phyloP scores from a whole-genome alignment of 2,113 vertebrate species.

The Cyphomyrus discorhynchus region DNA sequence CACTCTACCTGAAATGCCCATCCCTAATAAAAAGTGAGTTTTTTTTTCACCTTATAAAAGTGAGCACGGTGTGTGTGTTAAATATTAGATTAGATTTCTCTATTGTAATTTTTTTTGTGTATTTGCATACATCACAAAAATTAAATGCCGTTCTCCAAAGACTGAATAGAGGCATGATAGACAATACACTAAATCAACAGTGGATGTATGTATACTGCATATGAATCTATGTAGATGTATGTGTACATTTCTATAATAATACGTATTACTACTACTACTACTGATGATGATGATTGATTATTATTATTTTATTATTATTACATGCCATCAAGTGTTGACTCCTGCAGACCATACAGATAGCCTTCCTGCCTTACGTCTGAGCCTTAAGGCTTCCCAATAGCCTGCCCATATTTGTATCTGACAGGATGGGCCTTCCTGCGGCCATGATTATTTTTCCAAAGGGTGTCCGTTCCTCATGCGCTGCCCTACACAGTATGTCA shows the following conservation, averaged over 20 bases:
- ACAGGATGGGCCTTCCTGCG: neutral
- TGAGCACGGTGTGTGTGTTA: neutral
- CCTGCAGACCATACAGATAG: neutral
- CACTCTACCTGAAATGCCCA: neutral
- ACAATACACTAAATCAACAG: neutral
- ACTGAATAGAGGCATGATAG: neutral
- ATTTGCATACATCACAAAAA: neutral
- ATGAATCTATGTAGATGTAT: neutral
- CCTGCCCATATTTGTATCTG: neutral
- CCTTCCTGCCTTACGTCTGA: neutral
- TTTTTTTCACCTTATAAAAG: neutral
- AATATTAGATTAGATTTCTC: neutral
- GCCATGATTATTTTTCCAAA: neutral
- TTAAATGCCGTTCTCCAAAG: neutral
- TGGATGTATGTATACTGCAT: neutral
- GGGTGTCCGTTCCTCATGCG: neutral
- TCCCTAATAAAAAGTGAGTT: neutral
- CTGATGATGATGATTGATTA: neutral
- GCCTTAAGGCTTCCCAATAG: neutral
- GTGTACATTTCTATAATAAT: neutral
- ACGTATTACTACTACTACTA: neutral
- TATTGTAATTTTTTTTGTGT: neutral
- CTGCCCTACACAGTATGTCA: neutral
- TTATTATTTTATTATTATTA: neutral
- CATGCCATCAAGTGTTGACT: neutral